Percentiles rank a stretch among this genome's conserved stretches.
Evolutionary conservation across 2,888 invertebrate genomes (phyloP).

Genomic region (Drosophila stalkeri): DNA sequence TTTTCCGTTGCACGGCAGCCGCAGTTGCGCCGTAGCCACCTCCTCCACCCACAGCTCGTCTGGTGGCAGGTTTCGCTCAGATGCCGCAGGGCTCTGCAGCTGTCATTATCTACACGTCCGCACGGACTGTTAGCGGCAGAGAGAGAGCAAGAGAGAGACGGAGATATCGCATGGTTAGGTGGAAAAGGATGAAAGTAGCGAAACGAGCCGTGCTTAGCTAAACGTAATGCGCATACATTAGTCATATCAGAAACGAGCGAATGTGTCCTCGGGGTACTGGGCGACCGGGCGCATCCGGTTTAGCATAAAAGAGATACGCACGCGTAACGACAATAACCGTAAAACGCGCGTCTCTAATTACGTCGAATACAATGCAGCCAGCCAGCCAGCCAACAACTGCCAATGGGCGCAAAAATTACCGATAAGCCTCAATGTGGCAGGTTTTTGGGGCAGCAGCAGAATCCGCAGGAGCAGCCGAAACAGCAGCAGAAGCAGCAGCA

Average conservation of each 20-base stretch:
- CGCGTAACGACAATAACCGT: slow-evolving; percentile 69
- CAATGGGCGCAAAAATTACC: slow-evolving; percentile 42
- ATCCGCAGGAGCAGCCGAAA: background rate
- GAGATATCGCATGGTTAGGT: background rate
- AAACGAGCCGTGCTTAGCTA: slow-evolving; percentile 34
- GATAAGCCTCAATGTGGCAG: slow-evolving; percentile 49
- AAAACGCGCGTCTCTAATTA: slow-evolving; percentile 69
- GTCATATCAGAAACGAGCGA: slow-evolving; percentile 66
- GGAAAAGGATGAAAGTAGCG: slow-evolving; percentile 5
- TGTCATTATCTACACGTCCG: slow-evolving; percentile 64
- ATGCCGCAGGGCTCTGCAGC: slow-evolving; percentile 56
- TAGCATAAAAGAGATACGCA: slow-evolving; percentile 63
- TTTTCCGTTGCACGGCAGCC: slow-evolving; percentile 28
- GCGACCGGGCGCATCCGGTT: slow-evolving; percentile 48
- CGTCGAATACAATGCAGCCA: slow-evolving; percentile 52
- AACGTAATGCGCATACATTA: slow-evolving; percentile 73
- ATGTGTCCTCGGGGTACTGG: slow-evolving; percentile 53
- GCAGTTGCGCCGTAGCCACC: slow-evolving; percentile 7
- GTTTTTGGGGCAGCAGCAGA: slow-evolving; percentile 13
- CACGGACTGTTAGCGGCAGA: slow-evolving; percentile 3
- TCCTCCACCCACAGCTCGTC: slow-evolving; percentile 15
- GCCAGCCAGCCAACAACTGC: slow-evolving; percentile 31
- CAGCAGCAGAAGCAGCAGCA: background rate
- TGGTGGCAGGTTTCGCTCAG: slow-evolving; percentile 44
- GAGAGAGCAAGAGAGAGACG: background rate